Percentiles rank a stretch among this genome's conserved stretches.
Conservation (phyloP, 1,140 invertebrate species). For the Drosophila prosaltans region DNA sequence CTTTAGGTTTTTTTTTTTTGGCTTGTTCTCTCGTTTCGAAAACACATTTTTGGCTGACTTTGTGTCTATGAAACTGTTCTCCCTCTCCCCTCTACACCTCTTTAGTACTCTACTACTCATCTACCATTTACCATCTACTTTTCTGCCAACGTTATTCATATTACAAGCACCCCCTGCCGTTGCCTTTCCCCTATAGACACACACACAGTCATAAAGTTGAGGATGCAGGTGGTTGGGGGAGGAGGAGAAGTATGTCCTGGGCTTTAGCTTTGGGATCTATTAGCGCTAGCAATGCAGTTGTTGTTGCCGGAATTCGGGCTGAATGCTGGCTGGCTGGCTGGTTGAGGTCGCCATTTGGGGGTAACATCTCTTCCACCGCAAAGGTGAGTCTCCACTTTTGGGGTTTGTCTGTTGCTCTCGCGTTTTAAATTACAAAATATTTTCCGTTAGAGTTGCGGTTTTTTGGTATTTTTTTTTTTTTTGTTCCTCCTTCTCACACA, state of each 20-base stretch:
- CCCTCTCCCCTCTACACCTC: not conserved
- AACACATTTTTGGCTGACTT: constrained; percentile 68
- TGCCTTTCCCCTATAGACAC: not conserved
- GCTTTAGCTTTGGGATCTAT: constrained; percentile 61
- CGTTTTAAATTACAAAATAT: constrained; percentile 70
- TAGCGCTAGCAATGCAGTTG: constrained; percentile 54
- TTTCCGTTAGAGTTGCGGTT: constrained; percentile 60
- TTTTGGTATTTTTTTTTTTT: constrained; percentile 15
- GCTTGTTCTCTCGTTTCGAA: constrained; percentile 46
- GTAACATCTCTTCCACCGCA: constrained; percentile 37
- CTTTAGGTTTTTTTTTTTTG: constrained; percentile 54
- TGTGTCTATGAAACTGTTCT: constrained; percentile 13
- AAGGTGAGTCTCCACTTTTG: constrained; percentile 45
- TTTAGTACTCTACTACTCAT: not conserved
- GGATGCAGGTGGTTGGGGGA: not conserved
- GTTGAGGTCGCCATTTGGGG: constrained; percentile 14
- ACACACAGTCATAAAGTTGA: not conserved
- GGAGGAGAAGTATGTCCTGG: constrained; percentile 12
- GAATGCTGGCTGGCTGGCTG: not conserved
- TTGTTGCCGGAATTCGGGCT: constrained; percentile 25
- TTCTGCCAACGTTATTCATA: constrained; percentile 12
- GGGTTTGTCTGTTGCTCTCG: constrained; percentile 32
- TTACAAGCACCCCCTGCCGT: not conserved
- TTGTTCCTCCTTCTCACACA: not conserved
- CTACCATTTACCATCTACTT: constrained; percentile 9